These are phyloP conservation scores for Tetheella fluctuosa DNA, from an alignment of 2,888 invertebrate genomes.

Conservation along the genomic window DNA sequence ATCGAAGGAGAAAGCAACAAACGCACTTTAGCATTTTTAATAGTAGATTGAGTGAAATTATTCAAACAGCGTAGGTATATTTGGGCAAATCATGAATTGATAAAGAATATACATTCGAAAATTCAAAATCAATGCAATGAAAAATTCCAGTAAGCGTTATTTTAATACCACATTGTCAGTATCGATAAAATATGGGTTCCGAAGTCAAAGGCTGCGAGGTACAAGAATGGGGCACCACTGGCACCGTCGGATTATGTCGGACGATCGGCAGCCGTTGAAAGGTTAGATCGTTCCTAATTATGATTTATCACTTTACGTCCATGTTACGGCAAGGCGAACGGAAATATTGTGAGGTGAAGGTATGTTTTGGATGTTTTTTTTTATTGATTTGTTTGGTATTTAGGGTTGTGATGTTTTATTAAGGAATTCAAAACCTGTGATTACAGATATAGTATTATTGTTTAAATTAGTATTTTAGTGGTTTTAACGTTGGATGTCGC, in stretches of 20 bases:
- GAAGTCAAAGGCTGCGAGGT: slow-evolving; percentile 54
- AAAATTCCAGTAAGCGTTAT: slow-evolving; percentile 12
- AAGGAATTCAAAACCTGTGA: background rate
- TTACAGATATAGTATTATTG: background rate
- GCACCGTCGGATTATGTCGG: slow-evolving; percentile 53
- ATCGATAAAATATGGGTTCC: slow-evolving; percentile 53
- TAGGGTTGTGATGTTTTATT: background rate
- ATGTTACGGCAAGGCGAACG: slow-evolving; percentile 19
- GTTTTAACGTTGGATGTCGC: no score
- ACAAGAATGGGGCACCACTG: slow-evolving; percentile 34
- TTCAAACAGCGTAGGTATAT: no score
- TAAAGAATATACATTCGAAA: no score
- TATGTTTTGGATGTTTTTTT: no score
- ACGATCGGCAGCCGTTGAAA: slow-evolving; percentile 76
- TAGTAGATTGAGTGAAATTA: no score
- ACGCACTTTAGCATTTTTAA: no score
- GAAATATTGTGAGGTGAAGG: slow-evolving; percentile 20
- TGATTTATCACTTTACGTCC: slow-evolving; percentile 62
- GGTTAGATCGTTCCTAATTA: slow-evolving; percentile 70
- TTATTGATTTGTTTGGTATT: slow-evolving; percentile 12
- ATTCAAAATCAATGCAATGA: background rate
- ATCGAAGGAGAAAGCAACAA: no score
- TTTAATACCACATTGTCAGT: slow-evolving; percentile 42
- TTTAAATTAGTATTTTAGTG: no score
- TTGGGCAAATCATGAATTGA: no score